phyloP scores from a whole-genome alignment of 2,797 vertebrate genomes.

The Aulostomus chinensis region DNA sequence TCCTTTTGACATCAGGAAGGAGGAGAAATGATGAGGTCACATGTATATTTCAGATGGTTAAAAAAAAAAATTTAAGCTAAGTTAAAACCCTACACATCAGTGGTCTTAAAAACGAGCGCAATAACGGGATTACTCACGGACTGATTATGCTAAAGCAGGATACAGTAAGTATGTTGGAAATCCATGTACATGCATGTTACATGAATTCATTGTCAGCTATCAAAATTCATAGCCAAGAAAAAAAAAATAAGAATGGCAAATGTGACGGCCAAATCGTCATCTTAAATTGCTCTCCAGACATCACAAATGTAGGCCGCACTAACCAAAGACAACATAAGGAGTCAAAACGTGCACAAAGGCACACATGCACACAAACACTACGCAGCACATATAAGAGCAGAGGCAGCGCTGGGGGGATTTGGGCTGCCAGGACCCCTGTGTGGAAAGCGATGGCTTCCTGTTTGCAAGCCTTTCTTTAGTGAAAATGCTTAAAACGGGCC shows the following conservation, averaged over 20 bases:
- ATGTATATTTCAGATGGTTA: slow-evolving; percentile 24
- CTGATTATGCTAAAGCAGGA: slow-evolving; percentile 34
- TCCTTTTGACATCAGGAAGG: slow-evolving; percentile 40
- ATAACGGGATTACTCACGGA: slow-evolving; percentile 30
- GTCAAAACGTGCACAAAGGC: slow-evolving; percentile 15
- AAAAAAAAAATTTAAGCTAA: slow-evolving; percentile 19
- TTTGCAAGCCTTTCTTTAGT: slow-evolving; percentile 71
- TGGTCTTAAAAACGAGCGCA: slow-evolving; percentile 19
- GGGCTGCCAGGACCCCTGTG: slow-evolving; percentile 42
- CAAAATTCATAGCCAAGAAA: slow-evolving; percentile 28
- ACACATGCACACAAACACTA: slow-evolving; percentile 37
- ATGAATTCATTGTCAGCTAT: slow-evolving; percentile 28
- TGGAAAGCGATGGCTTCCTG: slow-evolving; percentile 63
- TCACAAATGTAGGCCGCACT: slow-evolving; percentile 20
- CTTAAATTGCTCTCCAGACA: slow-evolving; percentile 15
- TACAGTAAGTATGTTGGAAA: slow-evolving; percentile 15
- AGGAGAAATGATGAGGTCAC: slow-evolving; percentile 28
- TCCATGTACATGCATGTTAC: slow-evolving; percentile 13
- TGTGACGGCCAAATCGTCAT: neutral
- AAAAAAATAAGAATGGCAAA: slow-evolving; percentile 24
- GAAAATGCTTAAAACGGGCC: slow-evolving; percentile 75
- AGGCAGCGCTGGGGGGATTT: slow-evolving; percentile 54
- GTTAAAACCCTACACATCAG: slow-evolving; percentile 15
- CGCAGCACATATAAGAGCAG: slow-evolving; percentile 45
- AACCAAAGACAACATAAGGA: slow-evolving; percentile 32